These are phyloP conservation scores for Melieria crassipennis DNA, from an alignment of 2,888 invertebrate genomes.

Conservation along the genomic window DNA sequence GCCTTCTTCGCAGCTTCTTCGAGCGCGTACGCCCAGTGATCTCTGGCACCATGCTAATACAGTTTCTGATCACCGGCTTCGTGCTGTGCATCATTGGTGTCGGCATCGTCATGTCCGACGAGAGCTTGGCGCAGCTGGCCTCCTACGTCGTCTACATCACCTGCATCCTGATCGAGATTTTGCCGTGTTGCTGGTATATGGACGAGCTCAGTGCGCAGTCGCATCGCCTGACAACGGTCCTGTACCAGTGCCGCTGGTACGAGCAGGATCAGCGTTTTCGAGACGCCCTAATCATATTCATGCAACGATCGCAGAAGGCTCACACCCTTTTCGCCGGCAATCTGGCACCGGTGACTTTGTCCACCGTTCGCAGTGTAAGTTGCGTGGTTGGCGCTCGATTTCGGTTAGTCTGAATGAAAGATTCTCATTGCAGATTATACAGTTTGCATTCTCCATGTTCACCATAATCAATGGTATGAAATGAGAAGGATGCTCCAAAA, in stretches of 20 bases:
- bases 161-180: constrained; percentile 35
- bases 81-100: constrained; percentile 36
- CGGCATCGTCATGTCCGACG: constrained; percentile 30
- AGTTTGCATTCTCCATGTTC: constrained; percentile 43
- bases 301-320: constrained; percentile 45
- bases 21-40: constrained; percentile 37
- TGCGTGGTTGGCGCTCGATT: too few species aligned
- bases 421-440: constrained; percentile 30
- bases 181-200: constrained; percentile 44
- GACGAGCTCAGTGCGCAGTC: constrained; percentile 38
- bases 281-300: constrained; percentile 44
- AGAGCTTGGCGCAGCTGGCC: constrained; percentile 23
- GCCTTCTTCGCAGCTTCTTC: constrained; percentile 35
- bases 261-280: constrained; percentile 42
- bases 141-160: constrained; percentile 27
- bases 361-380: constrained; percentile 42
- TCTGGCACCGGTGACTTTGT: constrained; percentile 42
- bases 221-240: constrained; percentile 39
- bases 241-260: constrained; percentile 46
- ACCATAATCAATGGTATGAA: constrained; percentile 32
- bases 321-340: constrained; percentile 43
- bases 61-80: constrained; percentile 42
- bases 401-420: neutral
- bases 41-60: constrained; percentile 39
- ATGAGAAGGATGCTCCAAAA: too few species aligned